Conservation (phyloP, 2,113 vertebrate genomes). For the Chiloscyllium plagiosum region DNA sequence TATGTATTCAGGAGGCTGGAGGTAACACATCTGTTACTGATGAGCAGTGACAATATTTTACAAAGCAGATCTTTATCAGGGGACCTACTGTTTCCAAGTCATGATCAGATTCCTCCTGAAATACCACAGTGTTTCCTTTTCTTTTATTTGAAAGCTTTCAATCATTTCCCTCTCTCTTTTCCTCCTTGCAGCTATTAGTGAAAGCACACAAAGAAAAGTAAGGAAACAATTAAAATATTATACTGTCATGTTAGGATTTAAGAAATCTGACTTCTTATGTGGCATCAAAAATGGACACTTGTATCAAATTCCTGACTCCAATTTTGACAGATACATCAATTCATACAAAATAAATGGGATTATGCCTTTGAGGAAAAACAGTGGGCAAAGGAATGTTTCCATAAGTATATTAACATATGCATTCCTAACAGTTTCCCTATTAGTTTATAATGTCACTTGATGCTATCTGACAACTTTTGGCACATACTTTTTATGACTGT, state of each 20-base stretch:
- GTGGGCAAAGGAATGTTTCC: not conserved
- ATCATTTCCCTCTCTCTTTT: not conserved
- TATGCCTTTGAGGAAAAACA: not conserved
- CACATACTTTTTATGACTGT: not conserved
- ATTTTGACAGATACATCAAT: not conserved
- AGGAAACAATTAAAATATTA: not conserved
- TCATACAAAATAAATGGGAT: not conserved
- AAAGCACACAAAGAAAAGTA: not conserved
- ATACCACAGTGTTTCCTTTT: not conserved
- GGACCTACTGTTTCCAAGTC: not conserved
- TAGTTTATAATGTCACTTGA: not conserved
- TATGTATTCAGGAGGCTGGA: not conserved
- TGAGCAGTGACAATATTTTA: not conserved
- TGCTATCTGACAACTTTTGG: not conserved
- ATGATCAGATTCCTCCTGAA: not conserved
- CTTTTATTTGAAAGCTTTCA: not conserved
- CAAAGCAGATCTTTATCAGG: not conserved
- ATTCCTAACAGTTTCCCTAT: not conserved
- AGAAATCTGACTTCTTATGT: not conserved
- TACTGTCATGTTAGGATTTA: not conserved
- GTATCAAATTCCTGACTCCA: not conserved
- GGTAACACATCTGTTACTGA: constrained; percentile 13
- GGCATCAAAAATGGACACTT: not conserved
- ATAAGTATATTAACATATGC: not conserved
- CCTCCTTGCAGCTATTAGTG: not conserved